Evolutionary conservation across 2,797 vertebrate genomes (phyloP), one percentile per base, ranked within the genome.

Genomic region (Lepilemur septentrionalis): DNA sequence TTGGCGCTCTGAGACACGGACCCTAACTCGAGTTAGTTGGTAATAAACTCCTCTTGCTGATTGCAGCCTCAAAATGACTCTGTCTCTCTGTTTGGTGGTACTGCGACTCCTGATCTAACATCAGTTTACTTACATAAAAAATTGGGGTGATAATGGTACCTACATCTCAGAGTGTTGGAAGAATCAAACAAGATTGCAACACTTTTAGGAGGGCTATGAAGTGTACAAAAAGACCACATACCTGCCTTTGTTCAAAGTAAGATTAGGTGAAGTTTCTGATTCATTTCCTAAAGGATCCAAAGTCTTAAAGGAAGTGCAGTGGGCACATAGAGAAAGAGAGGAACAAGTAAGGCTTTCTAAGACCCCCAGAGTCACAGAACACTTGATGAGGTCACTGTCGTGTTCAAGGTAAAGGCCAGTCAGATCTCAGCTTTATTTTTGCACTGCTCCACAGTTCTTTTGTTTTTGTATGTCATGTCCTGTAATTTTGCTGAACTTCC

Each of bases 41-140:
- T n/a, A n/a, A n/a, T n/a, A n/a, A n/a, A n/a, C n/a, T n/a, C n/a
- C n/a, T n/a, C n/a, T n/a, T n/a, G n/a, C n/a, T n/a, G n/a, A n/a
- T n/a, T n/a, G n/a, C n/a, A n/a, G n/a, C n/a, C n/a, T n/a, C n/a
- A n/a, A n/a, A n/a, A n/a, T n/a, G n/a, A n/a, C n/a, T n/a, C n/a
- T n/a, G n/a, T n/a, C n/a, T n/a, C n/a, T n/a, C n/a, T n/a, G n/a
- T n/a, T n/a, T n/a, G n/a, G n/a, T n/a, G n/a, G n/a, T n/a, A n/a
- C n/a, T n/a, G n/a, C n/a, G n/a, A n/a, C n/a, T n/a, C n/a, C n/a
- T n/a, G n/a, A n/a, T n/a, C n/a, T n/a, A n/a, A n/a, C n/a, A n/a
- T n/a, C n/a, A n/a, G n/a, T n/a, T 95, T 84, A 80, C 32, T 65
- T 93, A 69, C 20, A 52, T 52, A 61, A 85, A 80, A 41, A 93